Evolutionary conservation across 2,888 invertebrate species (phyloP), one percentile per base, ranked within the genome.

Genomic region (Beris chalybata): DNA sequence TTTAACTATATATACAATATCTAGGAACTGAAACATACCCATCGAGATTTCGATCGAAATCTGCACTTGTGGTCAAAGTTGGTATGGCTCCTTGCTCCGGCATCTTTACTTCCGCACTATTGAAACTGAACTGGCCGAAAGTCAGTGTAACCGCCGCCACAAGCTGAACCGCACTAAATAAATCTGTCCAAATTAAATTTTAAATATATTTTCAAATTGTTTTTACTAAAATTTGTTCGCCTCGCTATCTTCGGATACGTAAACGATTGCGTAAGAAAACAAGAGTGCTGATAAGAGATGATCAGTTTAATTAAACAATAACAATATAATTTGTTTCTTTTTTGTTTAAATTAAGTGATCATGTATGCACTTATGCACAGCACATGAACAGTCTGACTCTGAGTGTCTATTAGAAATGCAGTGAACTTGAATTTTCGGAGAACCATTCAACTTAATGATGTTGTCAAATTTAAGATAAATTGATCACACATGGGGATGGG

Each of bases 41-140:
- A 12, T 77, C 74, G 48, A 80, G 68, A 55, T 76, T 73, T 44
- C 71, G 70, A 61, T 77, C 74, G 48, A 80, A 77, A 31, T 79
- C 79, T 70, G 75, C 76, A 47, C 73, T 70, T 4, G 71, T 72
- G 38, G 67, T 71, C 63, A 80, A 77, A 4, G 74, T 74, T 52
- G 79, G 76, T 50, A 72, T 75, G 55, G 73, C 63, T 47, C 74
- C 73, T 69, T 74, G 75, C 67, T 76, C 74, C 29, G 76, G 73
- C 79, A 79, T 79, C 66, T 38, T 71, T 73, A 31, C 13, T 56
- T 53, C 22, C 29, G 65, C 56, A 32, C 55, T 57, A 43, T 0
- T 6, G 22, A 57, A 65, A 29, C 57, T 44, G 54, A 11, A 61
- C 47, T 65, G 59, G 5, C 9, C 13, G 30, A 65, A 29, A n/a